Evolutionary conservation across 1,140 invertebrate species (phyloP), one percentile per base, ranked within the genome.

Genomic region (Zaprionus inermis): DNA sequence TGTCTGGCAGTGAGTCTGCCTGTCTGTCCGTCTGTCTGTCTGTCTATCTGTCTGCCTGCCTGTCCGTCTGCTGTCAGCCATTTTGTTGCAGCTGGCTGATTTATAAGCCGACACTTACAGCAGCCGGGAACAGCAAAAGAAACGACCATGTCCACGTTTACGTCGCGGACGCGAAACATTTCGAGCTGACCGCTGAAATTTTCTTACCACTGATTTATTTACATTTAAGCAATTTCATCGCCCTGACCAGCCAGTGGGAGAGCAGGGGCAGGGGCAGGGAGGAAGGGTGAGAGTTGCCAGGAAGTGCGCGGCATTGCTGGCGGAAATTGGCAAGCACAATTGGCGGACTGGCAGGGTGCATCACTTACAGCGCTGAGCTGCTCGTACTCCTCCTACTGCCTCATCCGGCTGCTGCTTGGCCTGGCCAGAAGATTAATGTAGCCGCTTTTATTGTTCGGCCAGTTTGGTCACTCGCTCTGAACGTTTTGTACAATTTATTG

Each of bases 171-270:
- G 70, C 58, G 57, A 63, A 30, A 22, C 58, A 38, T 74, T 61
- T 34, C 36, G 41, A 69, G 60, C 64, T 77, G 76, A 82, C 83
- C 83, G 77, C 83, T 83, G 79, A 83, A 88, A 89, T 88, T 88
- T 88, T 88, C 83, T 88, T 88, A 89, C 84, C 83, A 88, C 84
- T 88, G 83, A 88, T 88, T 88, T 88, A 88, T 88, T 88, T 88
- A 88, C 84, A 88, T 88, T 88, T 88, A 88, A 88, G 83, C 83
- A 88, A 88, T 88, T 88, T 88, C 83, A 85, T 77, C 83, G 83
- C 83, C 79, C 76, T 67, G 64, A 59, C 66, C 81, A 74, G 49
- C 12, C 67, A 66, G 52, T 55, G 49, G 10, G 28, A n/a, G n/a
- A n/a, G 30, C 28, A 71, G 14, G 12, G 20, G n/a, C 14, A 2